Evolutionary conservation across 2,797 vertebrate species (phyloP).

Genomic region (Molossus alvarezi): DNA sequence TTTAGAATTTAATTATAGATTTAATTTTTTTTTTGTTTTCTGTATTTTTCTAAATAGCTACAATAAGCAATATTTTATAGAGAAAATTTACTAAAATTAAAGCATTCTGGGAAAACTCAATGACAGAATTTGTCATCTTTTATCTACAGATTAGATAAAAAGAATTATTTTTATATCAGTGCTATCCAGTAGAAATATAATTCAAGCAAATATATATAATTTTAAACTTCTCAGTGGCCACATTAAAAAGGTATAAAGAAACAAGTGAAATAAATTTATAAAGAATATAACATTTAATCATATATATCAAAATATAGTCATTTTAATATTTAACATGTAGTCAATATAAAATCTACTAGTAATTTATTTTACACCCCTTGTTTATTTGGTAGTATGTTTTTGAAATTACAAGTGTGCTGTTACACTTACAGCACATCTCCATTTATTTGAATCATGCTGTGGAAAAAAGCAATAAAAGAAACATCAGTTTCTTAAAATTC

Average conservation of each 20-base stretch:
- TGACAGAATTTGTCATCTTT: neutral
- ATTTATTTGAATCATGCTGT: neutral
- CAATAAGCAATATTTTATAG: neutral
- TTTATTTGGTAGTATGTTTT: neutral
- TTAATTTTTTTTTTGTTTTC: neutral
- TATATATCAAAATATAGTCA: neutral
- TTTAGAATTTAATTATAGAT: neutral
- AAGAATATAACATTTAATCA: neutral
- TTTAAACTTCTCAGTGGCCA: neutral
- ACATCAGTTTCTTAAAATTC: neutral
- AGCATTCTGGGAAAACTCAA: neutral
- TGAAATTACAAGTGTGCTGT: neutral
- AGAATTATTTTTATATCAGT: neutral
- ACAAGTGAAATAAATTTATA: neutral
- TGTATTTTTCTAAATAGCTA: constrained; percentile 1
- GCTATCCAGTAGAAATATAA: neutral
- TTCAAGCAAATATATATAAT: neutral
- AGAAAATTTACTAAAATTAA: constrained; percentile 23
- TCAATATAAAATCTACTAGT: constrained; percentile 27
- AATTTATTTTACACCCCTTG: neutral
- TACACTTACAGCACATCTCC: neutral
- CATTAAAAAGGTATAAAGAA: constrained; percentile 14
- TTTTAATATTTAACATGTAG: neutral
- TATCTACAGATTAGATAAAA: neutral
- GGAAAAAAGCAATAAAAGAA: neutral